A percentile compares a stretch with the other conserved stretches of the same genome.
Evolutionary conservation across 1,140 invertebrate genomes (phyloP).

Genomic region (Lithobius niger): DNA sequence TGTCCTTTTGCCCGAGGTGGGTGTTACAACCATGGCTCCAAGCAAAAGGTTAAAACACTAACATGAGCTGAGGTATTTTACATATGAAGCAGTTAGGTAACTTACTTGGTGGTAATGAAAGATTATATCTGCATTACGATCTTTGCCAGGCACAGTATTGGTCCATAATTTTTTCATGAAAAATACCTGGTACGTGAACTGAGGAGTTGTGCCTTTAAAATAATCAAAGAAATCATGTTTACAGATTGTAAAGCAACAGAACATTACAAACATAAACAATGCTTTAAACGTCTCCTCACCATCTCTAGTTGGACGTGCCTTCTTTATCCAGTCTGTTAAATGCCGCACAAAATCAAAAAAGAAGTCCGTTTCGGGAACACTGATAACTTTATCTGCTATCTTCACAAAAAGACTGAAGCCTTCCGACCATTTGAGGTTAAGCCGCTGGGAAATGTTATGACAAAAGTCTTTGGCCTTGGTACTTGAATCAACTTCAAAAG

Average conservation of each 20-base stretch:
- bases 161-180: slow-evolving; percentile 99
- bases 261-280: background rate
- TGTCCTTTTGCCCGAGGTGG: too few species aligned
- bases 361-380: slow-evolving; percentile 98
- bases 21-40: too few species aligned
- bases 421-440: slow-evolving; percentile 76
- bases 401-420: slow-evolving; percentile 99
- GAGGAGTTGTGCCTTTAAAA: slow-evolving; percentile 48
- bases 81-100: too few species aligned
- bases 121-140: slow-evolving; percentile 90
- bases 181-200: slow-evolving; percentile 95
- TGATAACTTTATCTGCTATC: slow-evolving; percentile 98
- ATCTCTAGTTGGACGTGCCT: slow-evolving; percentile 81
- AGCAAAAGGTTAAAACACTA: too few species aligned
- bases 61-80: too few species aligned
- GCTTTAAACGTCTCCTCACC: slow-evolving; percentile 38
- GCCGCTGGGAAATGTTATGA: slow-evolving; percentile 83
- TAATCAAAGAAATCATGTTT: background rate
- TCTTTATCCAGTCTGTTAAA: slow-evolving; percentile 97
- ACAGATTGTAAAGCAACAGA: background rate
- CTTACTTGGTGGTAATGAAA: slow-evolving; percentile 92
- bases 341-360: slow-evolving; percentile 99
- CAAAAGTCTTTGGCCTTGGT: slow-evolving; percentile 97
- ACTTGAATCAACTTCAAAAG: slow-evolving; percentile 96
- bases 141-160: slow-evolving; percentile 94